Conservation (phyloP, 2,797 vertebrate species). For the Todus mexicanus region DNA sequence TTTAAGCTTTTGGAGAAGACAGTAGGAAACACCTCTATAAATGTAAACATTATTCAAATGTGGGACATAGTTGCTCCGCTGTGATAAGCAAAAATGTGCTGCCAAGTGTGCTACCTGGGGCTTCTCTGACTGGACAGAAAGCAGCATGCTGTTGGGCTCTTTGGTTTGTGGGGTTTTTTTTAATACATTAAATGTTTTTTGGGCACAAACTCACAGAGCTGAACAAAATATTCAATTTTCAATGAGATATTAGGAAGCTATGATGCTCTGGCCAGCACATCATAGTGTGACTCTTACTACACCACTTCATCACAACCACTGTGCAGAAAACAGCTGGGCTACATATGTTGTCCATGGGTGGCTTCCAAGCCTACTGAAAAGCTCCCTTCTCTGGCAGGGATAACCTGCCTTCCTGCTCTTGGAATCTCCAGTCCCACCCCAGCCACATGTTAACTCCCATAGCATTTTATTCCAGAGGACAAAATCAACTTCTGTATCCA, state of each 20-base stretch:
- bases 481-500: not conserved
- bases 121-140: not conserved
- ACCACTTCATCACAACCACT: not conserved
- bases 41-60: not conserved
- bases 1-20: conserved; percentile 20
- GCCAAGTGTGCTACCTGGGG: not conserved
- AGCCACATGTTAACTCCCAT: not conserved
- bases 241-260: not conserved
- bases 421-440: not conserved
- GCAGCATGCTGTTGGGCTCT: not conserved
- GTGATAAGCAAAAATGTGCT: not conserved
- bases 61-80: not conserved
- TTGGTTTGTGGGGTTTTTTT: not conserved
- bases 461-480: not conserved
- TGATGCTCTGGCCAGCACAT: not conserved
- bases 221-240: not conserved
- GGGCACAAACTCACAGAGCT: not conserved
- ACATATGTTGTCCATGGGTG: conserved; percentile 5
- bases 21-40: not conserved
- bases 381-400: conserved; percentile 29
- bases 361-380: conserved; percentile 46
- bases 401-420: not conserved
- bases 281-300: not conserved
- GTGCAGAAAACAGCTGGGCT: conserved; percentile 53
- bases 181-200: not conserved